A percentile compares a stretch with the other conserved stretches of the same genome.
Conservation (phyloP, 2,113 vertebrate genomes). For the Clupea harengus region DNA sequence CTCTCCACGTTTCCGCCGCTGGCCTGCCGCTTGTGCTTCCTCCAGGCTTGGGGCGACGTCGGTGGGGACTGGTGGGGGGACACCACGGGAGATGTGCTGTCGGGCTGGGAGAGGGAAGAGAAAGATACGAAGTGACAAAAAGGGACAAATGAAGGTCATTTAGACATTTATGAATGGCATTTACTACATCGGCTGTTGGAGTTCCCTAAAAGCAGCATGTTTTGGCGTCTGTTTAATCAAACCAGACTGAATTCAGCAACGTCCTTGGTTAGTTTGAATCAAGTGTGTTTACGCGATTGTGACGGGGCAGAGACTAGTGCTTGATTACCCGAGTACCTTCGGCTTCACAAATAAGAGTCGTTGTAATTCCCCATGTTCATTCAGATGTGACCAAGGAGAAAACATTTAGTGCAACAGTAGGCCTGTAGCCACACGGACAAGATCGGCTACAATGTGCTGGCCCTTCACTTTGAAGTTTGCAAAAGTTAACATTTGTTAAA, state of each 20-base stretch:
- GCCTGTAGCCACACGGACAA: background rate
- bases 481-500: no score
- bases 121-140: background rate
- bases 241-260: background rate
- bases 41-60: constrained; percentile 88
- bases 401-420: background rate
- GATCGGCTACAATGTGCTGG: background rate
- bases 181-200: no score
- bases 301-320: no score
- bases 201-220: background rate
- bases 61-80: constrained; percentile 96
- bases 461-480: background rate
- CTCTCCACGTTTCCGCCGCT: constrained; percentile 88
- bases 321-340: background rate
- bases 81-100: constrained; percentile 91
- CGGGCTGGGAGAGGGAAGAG: constrained; percentile 67
- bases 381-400: background rate
- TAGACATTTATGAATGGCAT: background rate
- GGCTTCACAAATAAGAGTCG: background rate
- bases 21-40: constrained; percentile 92
- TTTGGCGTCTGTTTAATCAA: background rate
- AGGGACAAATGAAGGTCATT: background rate
- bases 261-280: background rate
- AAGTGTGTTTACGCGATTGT: no score
- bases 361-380: background rate